Percentiles rank a stretch among this genome's conserved stretches.
Evolutionary conservation across 2,888 invertebrate genomes (phyloP).

Genomic region (Phalera bucephala): DNA sequence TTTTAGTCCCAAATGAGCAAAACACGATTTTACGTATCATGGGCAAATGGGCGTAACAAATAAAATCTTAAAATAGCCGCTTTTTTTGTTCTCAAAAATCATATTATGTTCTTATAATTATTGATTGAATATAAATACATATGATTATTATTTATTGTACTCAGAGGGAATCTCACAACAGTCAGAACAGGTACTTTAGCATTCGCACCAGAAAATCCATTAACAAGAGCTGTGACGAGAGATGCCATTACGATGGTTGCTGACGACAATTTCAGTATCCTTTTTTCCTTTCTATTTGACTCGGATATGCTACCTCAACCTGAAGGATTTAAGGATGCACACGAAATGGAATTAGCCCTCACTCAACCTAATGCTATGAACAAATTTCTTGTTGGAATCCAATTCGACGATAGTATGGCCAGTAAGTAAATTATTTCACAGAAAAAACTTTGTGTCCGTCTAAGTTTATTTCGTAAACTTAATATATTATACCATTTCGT

Average conservation of each 20-base stretch:
- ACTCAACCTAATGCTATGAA: constrained; percentile 71
- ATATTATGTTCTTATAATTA: constrained; percentile 5
- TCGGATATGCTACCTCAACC: constrained; percentile 62
- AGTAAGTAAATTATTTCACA: constrained; percentile 53
- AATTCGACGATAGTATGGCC: constrained; percentile 71
- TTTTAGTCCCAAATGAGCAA: no score
- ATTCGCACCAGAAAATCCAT: constrained; percentile 70
- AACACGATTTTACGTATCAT: no score
- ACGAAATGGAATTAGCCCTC: constrained; percentile 61
- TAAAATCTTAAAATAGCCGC: no score
- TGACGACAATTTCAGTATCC: constrained; percentile 63
- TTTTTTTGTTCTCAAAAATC: no score
- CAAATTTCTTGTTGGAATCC: constrained; percentile 68
- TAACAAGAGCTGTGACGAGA: constrained; percentile 62
- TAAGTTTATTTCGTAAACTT: no score
- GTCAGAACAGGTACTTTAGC: constrained; percentile 66
- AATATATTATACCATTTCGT: no score
- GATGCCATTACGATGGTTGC: constrained; percentile 69
- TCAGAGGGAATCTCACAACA: constrained; percentile 65
- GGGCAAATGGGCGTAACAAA: no score
- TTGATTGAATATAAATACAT: constrained; percentile 1
- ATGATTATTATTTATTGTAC: no score
- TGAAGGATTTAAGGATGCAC: constrained; percentile 63
- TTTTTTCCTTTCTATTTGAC: constrained; percentile 62
- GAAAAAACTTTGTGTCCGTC: no score